These are phyloP conservation scores for Cepaea hortensis DNA, from an alignment of 2,888 invertebrate species.

Conservation along the genomic window DNA sequence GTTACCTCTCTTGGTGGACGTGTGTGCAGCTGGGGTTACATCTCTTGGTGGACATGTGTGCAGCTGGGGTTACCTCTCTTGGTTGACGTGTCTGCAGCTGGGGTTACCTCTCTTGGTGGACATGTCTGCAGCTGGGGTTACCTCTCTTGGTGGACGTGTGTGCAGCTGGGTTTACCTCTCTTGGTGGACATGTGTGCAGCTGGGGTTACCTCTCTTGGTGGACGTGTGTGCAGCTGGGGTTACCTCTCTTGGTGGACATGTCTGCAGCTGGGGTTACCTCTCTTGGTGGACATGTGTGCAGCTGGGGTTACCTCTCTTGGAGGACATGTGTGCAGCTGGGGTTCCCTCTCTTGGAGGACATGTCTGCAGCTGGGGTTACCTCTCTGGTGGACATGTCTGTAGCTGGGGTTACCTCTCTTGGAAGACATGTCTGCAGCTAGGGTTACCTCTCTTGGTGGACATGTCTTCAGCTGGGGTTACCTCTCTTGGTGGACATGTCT, in stretches of 20 bases:
- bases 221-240: conserved; percentile 68
- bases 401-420: conserved; percentile 67
- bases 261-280: conserved; percentile 62
- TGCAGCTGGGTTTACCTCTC: conserved; percentile 67
- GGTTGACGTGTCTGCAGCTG: conserved; percentile 69
- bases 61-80: conserved; percentile 66
- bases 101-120: conserved; percentile 72
- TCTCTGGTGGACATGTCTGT: conserved; percentile 70
- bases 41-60: conserved; percentile 70
- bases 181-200: conserved; percentile 69
- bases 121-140: conserved; percentile 65
- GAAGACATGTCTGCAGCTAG: conserved; percentile 68
- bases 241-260: conserved; percentile 71
- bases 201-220: conserved; percentile 70
- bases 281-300: conserved; percentile 71
- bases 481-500: conserved; percentile 70
- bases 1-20: conserved; percentile 71
- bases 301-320: conserved; percentile 68
- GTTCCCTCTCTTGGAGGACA: conserved; percentile 71
- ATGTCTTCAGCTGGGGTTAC: conserved; percentile 64
- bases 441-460: conserved; percentile 72
- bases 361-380: conserved; percentile 65
- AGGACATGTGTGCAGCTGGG: conserved; percentile 69
- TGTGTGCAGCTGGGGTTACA: conserved; percentile 66
- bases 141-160: conserved; percentile 71